Evolutionary conservation across 2,888 invertebrate genomes (phyloP).

Genomic region (Eustalomyia histrio): DNA sequence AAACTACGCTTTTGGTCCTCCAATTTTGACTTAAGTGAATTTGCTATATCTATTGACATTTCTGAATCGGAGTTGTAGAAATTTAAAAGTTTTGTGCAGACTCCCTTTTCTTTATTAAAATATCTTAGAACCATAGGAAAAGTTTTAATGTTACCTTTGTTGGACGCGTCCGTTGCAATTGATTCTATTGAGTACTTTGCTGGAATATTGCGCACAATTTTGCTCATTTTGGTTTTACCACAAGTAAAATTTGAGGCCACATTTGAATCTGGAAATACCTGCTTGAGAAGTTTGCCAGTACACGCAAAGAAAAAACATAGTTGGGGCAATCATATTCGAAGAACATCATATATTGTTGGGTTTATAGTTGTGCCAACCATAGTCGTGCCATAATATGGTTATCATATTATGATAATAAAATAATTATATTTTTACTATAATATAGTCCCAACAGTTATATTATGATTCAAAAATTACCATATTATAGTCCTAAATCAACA

Average conservation of each 20-base stretch:
- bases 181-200: neutral
- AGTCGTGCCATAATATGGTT: no score
- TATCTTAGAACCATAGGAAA: conserved; percentile 6
- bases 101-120: neutral
- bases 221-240: neutral
- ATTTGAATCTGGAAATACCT: conserved; percentile 16
- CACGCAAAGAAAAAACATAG: no score
- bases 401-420: no score
- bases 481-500: no score
- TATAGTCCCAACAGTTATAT: no score
- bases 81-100: conserved; percentile 12
- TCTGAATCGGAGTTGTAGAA: neutral
- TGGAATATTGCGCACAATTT: neutral
- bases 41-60: conserved; percentile 28
- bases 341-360: no score
- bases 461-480: no score
- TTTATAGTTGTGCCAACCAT: no score
- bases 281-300: no score
- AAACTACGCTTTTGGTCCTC: no score
- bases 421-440: no score
- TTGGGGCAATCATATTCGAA: no score
- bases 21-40: conserved; percentile 20
- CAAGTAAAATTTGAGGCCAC: conserved; percentile 16
- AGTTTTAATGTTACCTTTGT: conserved; percentile 3
- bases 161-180: conserved; percentile 9